Evolutionary conservation across 2,888 invertebrate genomes (phyloP).

Genomic region (Drosophila limbata): DNA sequence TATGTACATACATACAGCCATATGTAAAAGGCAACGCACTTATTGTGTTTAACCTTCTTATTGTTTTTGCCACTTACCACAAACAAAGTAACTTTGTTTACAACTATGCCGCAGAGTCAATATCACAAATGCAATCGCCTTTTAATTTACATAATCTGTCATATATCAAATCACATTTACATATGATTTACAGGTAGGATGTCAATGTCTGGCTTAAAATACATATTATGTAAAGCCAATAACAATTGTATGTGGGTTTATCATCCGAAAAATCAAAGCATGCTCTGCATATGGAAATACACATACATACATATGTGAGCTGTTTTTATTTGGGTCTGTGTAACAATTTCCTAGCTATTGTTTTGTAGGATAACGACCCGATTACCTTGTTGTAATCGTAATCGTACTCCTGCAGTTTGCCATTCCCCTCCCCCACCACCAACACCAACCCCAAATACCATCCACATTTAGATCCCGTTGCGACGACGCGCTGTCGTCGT

Average conservation of each 20-base stretch:
- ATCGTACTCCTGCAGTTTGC: conserved; percentile 35
- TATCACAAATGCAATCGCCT: conserved; percentile 45
- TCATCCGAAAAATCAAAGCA: conserved; percentile 23
- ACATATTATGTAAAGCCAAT: conserved; percentile 39
- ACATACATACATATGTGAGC: conserved; percentile 2
- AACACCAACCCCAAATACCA: too few species aligned
- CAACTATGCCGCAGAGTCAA: conserved; percentile 42
- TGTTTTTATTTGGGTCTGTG: conserved; percentile 60
- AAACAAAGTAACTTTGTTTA: conserved; percentile 40
- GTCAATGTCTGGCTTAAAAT: conserved; percentile 26
- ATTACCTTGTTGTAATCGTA: conserved; percentile 59
- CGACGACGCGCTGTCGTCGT: conserved; percentile 8
- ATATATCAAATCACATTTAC: conserved; percentile 17
- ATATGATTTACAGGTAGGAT: conserved; percentile 22
- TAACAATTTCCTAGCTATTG: conserved; percentile 74
- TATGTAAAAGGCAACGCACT: conserved; percentile 29
- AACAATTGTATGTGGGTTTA: conserved; percentile 15
- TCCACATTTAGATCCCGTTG: conserved; percentile 31
- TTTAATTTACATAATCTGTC: conserved; percentile 56
- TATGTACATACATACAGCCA: conserved; percentile 12
- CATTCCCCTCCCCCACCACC: not conserved
- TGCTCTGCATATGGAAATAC: conserved; percentile 17
- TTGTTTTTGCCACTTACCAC: conserved; percentile 71
- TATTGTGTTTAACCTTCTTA: conserved; percentile 71
- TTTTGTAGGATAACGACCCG: conserved; percentile 75